Percentiles rank a stretch among this genome's conserved stretches.
Evolutionary conservation across 2,113 vertebrate species (phyloP).

Genomic region (Atlantisia rogersi): DNA sequence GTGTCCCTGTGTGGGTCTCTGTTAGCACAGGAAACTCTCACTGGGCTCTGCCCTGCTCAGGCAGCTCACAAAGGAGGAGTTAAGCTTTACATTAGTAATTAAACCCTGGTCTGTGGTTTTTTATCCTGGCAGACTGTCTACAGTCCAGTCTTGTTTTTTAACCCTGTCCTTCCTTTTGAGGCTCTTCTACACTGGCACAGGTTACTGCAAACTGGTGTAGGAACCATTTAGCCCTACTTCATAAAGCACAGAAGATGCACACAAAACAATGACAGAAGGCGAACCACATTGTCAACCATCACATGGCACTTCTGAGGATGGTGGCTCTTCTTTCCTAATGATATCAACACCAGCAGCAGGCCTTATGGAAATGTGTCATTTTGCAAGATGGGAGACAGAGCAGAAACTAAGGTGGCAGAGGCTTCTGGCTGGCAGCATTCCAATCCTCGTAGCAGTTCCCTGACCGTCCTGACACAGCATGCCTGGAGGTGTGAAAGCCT

Average conservation of each 20-base stretch:
- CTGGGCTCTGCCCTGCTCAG: not conserved
- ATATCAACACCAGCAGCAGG: not conserved
- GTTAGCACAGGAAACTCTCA: not conserved
- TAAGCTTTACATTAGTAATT: not conserved
- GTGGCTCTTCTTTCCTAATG: not conserved
- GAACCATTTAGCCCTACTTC: not conserved
- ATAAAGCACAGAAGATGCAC: not conserved
- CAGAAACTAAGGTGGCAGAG: not conserved
- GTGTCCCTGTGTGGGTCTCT: not conserved
- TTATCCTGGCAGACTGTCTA: not conserved
- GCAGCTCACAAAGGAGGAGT: not conserved
- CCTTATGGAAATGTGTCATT: not conserved
- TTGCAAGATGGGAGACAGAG: not conserved
- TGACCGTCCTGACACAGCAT: not conserved
- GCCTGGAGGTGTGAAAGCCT: not conserved
- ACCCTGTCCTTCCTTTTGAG: not conserved
- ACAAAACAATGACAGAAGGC: not conserved
- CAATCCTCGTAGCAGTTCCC: not conserved
- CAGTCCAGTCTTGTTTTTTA: not conserved
- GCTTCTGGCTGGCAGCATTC: not conserved
- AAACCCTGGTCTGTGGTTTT: not conserved
- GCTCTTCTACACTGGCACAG: accelerated
- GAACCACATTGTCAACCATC: not conserved
- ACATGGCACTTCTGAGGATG: accelerated
- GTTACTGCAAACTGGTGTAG: not conserved